Conservation (phyloP, 2,113 vertebrate genomes). For the Hiodon tergisus region DNA sequence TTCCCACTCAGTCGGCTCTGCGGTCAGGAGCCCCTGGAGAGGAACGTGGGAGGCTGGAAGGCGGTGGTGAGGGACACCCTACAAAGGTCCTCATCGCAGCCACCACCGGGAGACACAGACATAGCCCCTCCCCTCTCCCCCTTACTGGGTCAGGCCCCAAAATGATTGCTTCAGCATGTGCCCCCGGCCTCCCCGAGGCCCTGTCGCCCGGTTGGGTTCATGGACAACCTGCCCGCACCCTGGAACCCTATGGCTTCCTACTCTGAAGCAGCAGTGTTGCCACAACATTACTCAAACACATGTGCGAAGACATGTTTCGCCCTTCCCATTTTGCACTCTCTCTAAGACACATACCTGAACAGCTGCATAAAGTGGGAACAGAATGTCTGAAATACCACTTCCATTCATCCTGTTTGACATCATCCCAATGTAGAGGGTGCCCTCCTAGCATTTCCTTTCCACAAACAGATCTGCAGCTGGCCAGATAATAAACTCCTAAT, state of each 20-base stretch:
- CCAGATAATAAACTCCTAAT: slow-evolving; percentile 58
- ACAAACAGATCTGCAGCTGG: slow-evolving; percentile 58
- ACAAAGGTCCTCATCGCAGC: slow-evolving; percentile 9
- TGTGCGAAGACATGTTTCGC: not conserved
- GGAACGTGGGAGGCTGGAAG: not conserved
- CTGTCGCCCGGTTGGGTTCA: not conserved
- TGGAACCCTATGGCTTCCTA: not conserved
- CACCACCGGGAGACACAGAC: slow-evolving; percentile 14
- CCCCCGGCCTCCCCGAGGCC: not conserved
- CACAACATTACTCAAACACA: too few relatives aligned
- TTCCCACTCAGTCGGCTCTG: slow-evolving; percentile 21
- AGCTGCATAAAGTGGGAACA: slow-evolving; percentile 10
- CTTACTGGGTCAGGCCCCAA: slow-evolving; percentile 11
- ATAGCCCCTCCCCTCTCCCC: not conserved
- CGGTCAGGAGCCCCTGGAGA: slow-evolving; percentile 7
- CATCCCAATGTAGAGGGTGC: slow-evolving; percentile 38
- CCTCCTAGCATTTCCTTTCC: slow-evolving; percentile 39
- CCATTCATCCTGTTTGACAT: slow-evolving; percentile 36
- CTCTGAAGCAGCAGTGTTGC: too few relatives aligned
- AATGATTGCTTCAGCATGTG: slow-evolving; percentile 29
- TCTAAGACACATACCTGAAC: slow-evolving; percentile 12
- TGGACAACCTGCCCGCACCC: not conserved
- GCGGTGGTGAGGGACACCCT: slow-evolving; percentile 7
- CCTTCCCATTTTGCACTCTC: not conserved
- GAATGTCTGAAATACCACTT: slow-evolving; percentile 30